Percentiles rank a stretch among this genome's conserved stretches.
Evolutionary conservation across 2,888 invertebrate species (phyloP).

Genomic region (Esperia sulphurella): DNA sequence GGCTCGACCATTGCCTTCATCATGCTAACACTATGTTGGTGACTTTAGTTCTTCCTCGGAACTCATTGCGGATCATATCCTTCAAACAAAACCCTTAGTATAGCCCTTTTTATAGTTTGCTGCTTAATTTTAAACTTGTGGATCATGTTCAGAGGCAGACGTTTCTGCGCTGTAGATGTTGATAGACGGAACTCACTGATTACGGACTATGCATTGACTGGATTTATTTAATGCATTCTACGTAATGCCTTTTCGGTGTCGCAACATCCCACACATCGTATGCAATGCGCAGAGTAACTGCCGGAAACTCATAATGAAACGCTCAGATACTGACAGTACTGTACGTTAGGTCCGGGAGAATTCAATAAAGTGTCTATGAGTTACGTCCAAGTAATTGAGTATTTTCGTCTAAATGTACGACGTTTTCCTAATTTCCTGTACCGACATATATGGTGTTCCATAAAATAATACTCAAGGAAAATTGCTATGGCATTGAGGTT

Average conservation of each 20-base stretch:
- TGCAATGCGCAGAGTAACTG: slow-evolving; percentile 52
- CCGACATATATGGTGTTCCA: neutral
- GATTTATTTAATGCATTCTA: slow-evolving; percentile 5
- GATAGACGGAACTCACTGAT: too few species aligned
- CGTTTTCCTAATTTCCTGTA: neutral
- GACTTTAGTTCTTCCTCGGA: too few species aligned
- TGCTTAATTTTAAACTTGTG: too few species aligned
- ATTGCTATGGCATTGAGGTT: slow-evolving; percentile 20
- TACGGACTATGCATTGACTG: slow-evolving; percentile 7
- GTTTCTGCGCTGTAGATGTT: too few species aligned
- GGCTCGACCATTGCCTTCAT: too few species aligned
- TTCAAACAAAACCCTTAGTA: too few species aligned
- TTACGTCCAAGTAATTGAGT: slow-evolving; percentile 27
- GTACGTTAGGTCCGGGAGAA: slow-evolving; percentile 39
- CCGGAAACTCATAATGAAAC: slow-evolving; percentile 63
- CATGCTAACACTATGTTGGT: too few species aligned
- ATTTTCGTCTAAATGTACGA: neutral
- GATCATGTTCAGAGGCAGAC: too few species aligned
- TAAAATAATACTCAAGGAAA: slow-evolving; percentile 11
- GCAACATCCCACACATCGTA: slow-evolving; percentile 44
- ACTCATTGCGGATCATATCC: too few species aligned
- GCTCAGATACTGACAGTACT: slow-evolving; percentile 53
- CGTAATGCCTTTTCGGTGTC: slow-evolving; percentile 36
- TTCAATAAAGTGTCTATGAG: slow-evolving; percentile 42
- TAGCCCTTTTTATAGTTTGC: too few species aligned